phyloP scores from a whole-genome alignment of 1,140 invertebrate genomes.

The Trichoplusia ni region DNA sequence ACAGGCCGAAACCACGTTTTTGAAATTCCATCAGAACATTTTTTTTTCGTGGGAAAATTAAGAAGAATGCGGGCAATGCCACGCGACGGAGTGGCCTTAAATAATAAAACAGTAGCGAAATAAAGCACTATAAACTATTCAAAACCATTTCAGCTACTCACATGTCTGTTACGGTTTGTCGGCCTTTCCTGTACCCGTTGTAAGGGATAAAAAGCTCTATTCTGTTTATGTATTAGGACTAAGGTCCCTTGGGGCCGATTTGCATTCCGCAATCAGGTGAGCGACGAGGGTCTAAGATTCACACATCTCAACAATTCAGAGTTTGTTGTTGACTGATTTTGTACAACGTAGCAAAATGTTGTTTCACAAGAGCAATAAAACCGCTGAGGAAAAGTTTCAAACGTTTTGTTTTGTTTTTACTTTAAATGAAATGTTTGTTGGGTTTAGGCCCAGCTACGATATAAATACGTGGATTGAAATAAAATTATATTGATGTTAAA shows the following conservation, averaged over 20 bases:
- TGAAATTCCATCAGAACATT: not conserved
- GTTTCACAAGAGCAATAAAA: constrained; percentile 32
- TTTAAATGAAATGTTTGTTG: constrained; percentile 1
- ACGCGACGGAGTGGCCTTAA: constrained; percentile 27
- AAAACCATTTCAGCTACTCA: constrained; percentile 41
- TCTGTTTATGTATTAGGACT: constrained; percentile 30
- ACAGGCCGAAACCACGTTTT: constrained; percentile 10
- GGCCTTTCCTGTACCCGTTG: constrained; percentile 14
- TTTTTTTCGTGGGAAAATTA: constrained; percentile 13
- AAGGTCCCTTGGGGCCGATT: constrained; percentile 43
- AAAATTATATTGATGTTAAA: not conserved
- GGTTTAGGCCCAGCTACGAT: not conserved
- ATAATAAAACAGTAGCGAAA: constrained; percentile 43
- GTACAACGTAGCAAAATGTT: constrained; percentile 40
- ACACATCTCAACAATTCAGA: constrained; percentile 40
- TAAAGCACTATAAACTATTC: constrained; percentile 49
- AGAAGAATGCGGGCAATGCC: constrained; percentile 27
- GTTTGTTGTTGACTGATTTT: constrained; percentile 45
- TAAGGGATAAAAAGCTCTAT: constrained; percentile 41
- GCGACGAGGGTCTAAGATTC: constrained; percentile 47
- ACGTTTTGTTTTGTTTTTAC: not conserved
- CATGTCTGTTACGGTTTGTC: constrained; percentile 41
- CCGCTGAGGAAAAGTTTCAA: constrained; percentile 3
- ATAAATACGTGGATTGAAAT: not conserved
- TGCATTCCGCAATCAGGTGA: constrained; percentile 52